phyloP scores from a whole-genome alignment of 2,797 vertebrate genomes.

The Jordanella pulchra region DNA sequence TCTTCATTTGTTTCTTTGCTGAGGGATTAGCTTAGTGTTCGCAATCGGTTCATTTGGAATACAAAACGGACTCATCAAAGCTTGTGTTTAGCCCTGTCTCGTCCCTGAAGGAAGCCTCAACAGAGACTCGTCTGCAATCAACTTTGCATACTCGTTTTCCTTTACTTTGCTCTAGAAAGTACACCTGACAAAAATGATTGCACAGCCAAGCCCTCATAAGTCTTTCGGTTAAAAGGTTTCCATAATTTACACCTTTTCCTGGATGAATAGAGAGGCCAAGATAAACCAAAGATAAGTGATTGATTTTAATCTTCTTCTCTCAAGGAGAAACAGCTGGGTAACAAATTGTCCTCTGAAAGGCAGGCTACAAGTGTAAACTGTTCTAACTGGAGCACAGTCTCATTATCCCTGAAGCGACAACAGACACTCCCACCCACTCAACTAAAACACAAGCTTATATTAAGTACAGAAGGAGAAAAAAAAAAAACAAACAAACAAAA shows the following conservation, averaged over 20 bases:
- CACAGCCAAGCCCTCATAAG: not conserved
- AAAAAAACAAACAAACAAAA: conserved; percentile 25
- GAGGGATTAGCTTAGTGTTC: not conserved
- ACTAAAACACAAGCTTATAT: conserved; percentile 7
- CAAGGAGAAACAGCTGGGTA: not conserved
- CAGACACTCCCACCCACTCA: conserved; percentile 9
- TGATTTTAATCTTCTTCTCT: conserved; percentile 1
- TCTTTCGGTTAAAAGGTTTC: not conserved
- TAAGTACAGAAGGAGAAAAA: conserved; percentile 31
- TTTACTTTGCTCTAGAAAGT: not conserved
- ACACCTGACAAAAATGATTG: too few species aligned
- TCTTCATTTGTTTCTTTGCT: not conserved
- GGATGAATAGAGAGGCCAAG: conserved; percentile 1
- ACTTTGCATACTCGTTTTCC: not conserved
- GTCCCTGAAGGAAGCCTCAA: not conserved
- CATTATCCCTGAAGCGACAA: conserved; percentile 4
- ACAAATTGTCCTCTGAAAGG: not conserved
- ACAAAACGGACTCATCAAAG: not conserved
- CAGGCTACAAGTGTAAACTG: not conserved
- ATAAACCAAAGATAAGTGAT: conserved; percentile 4
- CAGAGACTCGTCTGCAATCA: not conserved
- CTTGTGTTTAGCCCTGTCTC: not conserved
- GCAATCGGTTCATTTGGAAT: not conserved
- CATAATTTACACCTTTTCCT: not conserved
- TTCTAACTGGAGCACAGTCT: not conserved